Percentiles rank a stretch among this genome's conserved stretches.
These are phyloP conservation scores for Temnothorax curvispinosus DNA, from an alignment of 1,140 invertebrate species.

Conservation along the genomic window DNA sequence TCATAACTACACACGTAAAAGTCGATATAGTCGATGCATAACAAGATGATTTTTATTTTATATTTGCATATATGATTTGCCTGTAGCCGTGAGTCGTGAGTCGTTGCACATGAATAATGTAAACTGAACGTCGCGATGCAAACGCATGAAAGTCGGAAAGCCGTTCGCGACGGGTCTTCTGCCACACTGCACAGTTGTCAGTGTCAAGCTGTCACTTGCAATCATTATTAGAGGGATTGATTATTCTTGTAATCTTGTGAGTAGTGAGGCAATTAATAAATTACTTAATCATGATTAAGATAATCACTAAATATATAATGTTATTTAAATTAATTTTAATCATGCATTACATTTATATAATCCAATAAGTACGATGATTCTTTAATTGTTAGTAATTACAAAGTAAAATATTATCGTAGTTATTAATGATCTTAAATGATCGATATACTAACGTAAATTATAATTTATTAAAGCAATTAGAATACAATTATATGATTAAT, in stretches of 20 bases:
- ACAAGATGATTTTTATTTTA: constrained; percentile 73
- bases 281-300: not conserved
- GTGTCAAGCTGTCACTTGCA: constrained; percentile 5
- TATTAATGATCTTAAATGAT: too few species aligned
- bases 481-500: not conserved
- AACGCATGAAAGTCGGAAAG: constrained; percentile 43
- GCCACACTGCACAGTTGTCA: not conserved
- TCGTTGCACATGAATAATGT: constrained; percentile 74
- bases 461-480: not conserved
- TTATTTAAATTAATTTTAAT: constrained; percentile 1
- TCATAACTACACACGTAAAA: not conserved
- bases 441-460: not conserved
- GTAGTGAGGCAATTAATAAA: not conserved
- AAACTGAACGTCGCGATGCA: constrained; percentile 41
- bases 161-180: constrained; percentile 29
- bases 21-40: constrained; percentile 49
- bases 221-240: constrained; percentile 21
- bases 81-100: constrained; percentile 22
- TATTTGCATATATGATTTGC: constrained; percentile 62
- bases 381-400: not conserved
- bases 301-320: too few species aligned
- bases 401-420: not conserved
- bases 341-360: not conserved
- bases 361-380: not conserved
- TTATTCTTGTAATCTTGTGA: constrained; percentile 6